A percentile compares a stretch with the other conserved stretches of the same genome.
Evolutionary conservation across 30 jellyfish, hydroid and myxozoan genomes (phyloP).

Genomic region (Pseudorhiza aurosa): DNA sequence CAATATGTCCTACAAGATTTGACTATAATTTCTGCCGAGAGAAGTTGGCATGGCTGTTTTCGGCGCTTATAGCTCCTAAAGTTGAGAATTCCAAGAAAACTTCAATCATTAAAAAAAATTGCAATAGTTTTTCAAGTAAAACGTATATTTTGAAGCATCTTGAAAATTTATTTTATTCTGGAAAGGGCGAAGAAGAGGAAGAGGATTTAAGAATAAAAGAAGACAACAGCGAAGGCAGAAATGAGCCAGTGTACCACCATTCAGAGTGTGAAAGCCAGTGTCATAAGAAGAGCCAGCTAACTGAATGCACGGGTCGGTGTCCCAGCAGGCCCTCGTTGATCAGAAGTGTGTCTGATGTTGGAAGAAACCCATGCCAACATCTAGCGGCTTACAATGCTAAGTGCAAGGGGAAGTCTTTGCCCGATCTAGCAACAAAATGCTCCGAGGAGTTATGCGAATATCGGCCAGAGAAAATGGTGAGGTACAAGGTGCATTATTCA

Average conservation of each 20-base stretch:
- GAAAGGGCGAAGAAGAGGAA: slow-evolving; percentile 44
- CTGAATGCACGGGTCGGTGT: slow-evolving; percentile 31
- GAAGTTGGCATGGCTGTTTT: no score
- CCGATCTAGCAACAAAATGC: slow-evolving; percentile 37
- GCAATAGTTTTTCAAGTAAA: no score
- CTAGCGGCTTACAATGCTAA: slow-evolving; percentile 15
- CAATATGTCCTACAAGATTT: no score
- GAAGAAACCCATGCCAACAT: slow-evolving; percentile 46
- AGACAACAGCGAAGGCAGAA: slow-evolving; percentile 9
- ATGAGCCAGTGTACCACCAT: slow-evolving; percentile 3
- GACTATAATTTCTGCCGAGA: no score
- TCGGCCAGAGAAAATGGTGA: slow-evolving; percentile 7
- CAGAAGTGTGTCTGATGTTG: slow-evolving; percentile 50
- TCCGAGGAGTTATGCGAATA: slow-evolving; percentile 16
- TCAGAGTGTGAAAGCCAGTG: slow-evolving; percentile 31
- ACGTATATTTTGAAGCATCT: no score
- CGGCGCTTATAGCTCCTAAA: no score
- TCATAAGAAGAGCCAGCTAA: slow-evolving; percentile 1
- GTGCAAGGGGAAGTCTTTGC: slow-evolving; percentile 42
- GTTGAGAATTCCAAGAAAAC: no score
- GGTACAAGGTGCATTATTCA: slow-evolving; percentile 9
- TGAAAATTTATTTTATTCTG: no score
- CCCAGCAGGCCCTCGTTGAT: slow-evolving; percentile 47
- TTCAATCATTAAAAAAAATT: no score
- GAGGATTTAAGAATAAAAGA: slow-evolving; percentile 3